These are phyloP conservation scores for Papilio demoleus DNA, from an alignment of 2,888 invertebrate species.

Conservation along the genomic window DNA sequence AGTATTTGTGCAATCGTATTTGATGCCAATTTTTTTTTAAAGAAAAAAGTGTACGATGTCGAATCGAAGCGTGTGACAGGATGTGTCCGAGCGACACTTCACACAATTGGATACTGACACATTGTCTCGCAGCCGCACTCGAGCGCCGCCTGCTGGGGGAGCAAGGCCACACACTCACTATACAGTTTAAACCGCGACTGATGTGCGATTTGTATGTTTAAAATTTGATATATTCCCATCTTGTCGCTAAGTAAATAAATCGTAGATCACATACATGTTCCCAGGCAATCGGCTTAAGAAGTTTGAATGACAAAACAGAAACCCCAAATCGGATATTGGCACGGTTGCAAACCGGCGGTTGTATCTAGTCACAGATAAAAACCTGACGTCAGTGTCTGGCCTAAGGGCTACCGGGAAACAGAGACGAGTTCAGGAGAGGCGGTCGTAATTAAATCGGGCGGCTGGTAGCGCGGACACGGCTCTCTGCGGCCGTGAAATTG, in stretches of 20 bases:
- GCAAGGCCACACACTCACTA: slow-evolving; percentile 1
- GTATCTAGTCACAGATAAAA: too few species aligned
- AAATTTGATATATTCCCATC: too few species aligned
- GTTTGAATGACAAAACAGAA: not conserved
- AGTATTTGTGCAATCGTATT: not conserved
- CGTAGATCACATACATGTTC: too few species aligned
- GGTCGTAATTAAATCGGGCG: slow-evolving; percentile 1
- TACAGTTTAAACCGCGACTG: not conserved
- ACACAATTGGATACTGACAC: not conserved
- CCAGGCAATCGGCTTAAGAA: not conserved
- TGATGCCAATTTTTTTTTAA: not conserved
- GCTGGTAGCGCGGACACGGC: not conserved
- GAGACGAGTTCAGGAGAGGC: not conserved
- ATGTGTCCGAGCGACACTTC: not conserved
- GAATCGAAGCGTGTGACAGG: slow-evolving; percentile 1
- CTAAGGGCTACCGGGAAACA: not conserved
- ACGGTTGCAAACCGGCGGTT: not conserved
- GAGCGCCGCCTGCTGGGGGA: not conserved
- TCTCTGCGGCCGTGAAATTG: not conserved
- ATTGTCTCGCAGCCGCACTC: not conserved
- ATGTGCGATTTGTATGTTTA: too few species aligned
- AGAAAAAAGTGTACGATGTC: not conserved
- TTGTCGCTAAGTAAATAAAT: too few species aligned
- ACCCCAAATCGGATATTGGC: not conserved
- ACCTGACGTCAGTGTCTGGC: not conserved